These are phyloP conservation scores for Hermaeophaga mercurialis DNA, from an alignment of 2,888 invertebrate genomes.

Conservation along the genomic window DNA sequence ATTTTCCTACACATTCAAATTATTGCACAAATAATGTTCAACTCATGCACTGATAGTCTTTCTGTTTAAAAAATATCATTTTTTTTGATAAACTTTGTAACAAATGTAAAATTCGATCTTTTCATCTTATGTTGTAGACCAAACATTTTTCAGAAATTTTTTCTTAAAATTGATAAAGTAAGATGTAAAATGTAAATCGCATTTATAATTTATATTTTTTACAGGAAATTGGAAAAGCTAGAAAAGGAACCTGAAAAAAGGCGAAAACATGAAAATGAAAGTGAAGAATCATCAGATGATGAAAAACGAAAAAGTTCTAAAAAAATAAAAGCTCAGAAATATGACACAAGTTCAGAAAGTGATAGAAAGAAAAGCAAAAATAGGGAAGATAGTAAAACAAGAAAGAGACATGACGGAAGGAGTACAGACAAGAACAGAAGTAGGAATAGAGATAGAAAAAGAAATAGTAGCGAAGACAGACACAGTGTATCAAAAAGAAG, in stretches of 20 bases:
- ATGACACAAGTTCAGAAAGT: background rate
- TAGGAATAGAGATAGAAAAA: constrained; percentile 14
- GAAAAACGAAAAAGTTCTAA: constrained; percentile 29
- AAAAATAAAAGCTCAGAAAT: background rate
- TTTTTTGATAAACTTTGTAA: too few species aligned
- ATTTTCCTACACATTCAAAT: too few species aligned
- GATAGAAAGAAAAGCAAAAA: background rate
- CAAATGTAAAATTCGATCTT: too few species aligned
- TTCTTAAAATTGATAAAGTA: too few species aligned
- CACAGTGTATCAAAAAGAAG: constrained; percentile 17
- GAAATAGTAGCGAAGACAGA: constrained; percentile 13
- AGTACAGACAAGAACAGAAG: constrained; percentile 4
- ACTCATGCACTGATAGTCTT: too few species aligned
- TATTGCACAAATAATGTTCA: too few species aligned
- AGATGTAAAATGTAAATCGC: too few species aligned
- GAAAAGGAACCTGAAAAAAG: constrained; percentile 38
- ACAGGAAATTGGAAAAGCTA: constrained; percentile 44
- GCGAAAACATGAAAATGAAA: constrained; percentile 32
- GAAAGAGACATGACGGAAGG: background rate
- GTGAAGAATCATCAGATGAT: constrained; percentile 29
- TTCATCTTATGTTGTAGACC: too few species aligned
- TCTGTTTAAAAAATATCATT: too few species aligned
- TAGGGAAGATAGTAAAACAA: background rate
- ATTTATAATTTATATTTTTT: too few species aligned
- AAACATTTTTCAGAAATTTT: too few species aligned